Percentiles rank a stretch among this genome's conserved stretches.
These are phyloP conservation scores for Morone chrysops DNA, from an alignment of 2,113 vertebrate genomes.

Conservation along the genomic window DNA sequence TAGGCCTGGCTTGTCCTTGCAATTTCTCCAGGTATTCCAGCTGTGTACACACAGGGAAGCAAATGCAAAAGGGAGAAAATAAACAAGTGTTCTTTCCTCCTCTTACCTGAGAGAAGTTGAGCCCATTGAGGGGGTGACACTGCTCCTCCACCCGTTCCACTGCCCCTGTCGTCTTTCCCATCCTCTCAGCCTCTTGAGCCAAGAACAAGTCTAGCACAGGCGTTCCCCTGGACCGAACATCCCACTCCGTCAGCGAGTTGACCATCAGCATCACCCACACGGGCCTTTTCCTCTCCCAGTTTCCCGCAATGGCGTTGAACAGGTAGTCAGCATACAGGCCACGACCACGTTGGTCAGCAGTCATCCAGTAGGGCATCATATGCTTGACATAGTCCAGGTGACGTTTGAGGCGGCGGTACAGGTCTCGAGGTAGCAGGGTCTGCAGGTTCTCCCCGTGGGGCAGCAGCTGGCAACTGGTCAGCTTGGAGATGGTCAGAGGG, in stretches of 20 bases:
- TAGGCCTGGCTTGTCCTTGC: constrained; percentile 3
- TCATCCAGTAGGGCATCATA: constrained; percentile 99
- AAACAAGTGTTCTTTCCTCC: not conserved
- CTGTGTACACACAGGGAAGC: constrained; percentile 11
- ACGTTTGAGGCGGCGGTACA: constrained; percentile 96
- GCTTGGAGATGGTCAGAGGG: constrained; percentile 94
- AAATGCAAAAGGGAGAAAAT: constrained; percentile 9
- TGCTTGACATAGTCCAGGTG: constrained; percentile 98
- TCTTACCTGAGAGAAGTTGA: constrained; percentile 97
- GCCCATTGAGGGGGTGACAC: constrained; percentile 95
- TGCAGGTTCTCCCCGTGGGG: constrained; percentile 95
- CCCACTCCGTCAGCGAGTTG: constrained; percentile 96
- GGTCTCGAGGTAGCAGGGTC: constrained; percentile 91
- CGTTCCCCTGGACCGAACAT: constrained; percentile 93
- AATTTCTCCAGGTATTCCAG: constrained; percentile 1
- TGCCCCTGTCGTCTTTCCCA: constrained; percentile 92
- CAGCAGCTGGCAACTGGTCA: constrained; percentile 96
- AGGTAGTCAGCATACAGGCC: constrained; percentile 97
- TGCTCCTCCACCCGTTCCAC: constrained; percentile 98
- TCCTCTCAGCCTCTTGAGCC: constrained; percentile 94
- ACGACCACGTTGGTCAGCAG: constrained; percentile 92
- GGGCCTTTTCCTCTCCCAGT: constrained; percentile 98
- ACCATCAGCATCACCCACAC: constrained; percentile 99
- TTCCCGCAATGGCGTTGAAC: constrained; percentile 96
- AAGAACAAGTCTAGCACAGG: constrained; percentile 96